phyloP scores from a whole-genome alignment of 1,140 invertebrate genomes.

The Cotesia typhae region DNA sequence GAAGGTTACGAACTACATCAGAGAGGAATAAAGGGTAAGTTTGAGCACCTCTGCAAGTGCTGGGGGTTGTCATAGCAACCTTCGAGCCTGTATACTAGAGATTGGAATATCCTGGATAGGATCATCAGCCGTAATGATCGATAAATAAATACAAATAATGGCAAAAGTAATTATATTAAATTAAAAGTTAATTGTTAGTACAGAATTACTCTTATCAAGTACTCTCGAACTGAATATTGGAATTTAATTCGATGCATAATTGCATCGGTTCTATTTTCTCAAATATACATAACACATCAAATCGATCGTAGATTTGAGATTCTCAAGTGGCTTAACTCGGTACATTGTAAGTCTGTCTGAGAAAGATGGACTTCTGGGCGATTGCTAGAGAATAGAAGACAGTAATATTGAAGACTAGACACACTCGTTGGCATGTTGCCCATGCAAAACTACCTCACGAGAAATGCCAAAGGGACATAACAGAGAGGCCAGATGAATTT shows the following conservation, averaged over 20 bases:
- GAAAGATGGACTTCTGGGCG: constrained; percentile 12
- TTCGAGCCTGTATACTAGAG: constrained; percentile 12
- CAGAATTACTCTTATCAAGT: neutral
- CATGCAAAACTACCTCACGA: constrained; percentile 33
- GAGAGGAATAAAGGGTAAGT: constrained; percentile 45
- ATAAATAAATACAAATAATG: constrained; percentile 27
- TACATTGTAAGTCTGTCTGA: too few relatives aligned
- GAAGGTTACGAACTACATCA: constrained; percentile 34
- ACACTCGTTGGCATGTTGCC: constrained; percentile 17
- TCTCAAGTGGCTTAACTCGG: neutral
- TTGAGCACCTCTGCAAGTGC: constrained; percentile 51
- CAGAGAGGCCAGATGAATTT: constrained; percentile 38
- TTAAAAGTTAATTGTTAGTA: neutral
- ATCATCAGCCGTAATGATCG: constrained; percentile 45
- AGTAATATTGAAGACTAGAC: constrained; percentile 5
- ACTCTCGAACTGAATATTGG: neutral
- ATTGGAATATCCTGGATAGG: constrained; percentile 42
- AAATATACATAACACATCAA: neutral
- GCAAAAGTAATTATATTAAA: constrained; percentile 29
- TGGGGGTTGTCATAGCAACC: constrained; percentile 53
- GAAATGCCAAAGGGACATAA: constrained; percentile 27
- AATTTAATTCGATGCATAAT: too few relatives aligned
- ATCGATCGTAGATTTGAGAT: constrained; percentile 2
- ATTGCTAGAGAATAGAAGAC: neutral
- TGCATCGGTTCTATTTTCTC: too few relatives aligned